Percentiles rank a stretch among this genome's conserved stretches.
These are phyloP conservation scores for Sylvietta virens DNA, from an alignment of 2,113 vertebrate genomes.

Conservation along the genomic window DNA sequence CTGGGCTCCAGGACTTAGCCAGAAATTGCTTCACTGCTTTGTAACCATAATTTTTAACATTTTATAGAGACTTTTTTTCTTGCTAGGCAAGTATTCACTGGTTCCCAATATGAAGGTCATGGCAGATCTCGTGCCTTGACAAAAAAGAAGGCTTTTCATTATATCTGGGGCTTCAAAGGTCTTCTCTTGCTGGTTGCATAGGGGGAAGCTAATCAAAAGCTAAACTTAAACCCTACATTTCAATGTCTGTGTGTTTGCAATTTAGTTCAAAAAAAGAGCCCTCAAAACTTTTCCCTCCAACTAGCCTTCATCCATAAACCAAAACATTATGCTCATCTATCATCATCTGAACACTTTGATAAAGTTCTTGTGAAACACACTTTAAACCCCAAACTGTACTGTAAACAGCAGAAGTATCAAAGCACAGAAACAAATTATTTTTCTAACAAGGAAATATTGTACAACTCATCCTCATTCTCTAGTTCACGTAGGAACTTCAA, in stretches of 20 bases:
- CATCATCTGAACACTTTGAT: background rate
- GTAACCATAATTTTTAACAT: background rate
- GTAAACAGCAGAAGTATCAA: background rate
- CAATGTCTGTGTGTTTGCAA: background rate
- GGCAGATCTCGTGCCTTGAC: background rate
- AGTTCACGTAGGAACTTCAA: background rate
- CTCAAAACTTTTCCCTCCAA: background rate
- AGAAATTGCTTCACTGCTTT: background rate
- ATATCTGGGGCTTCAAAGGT: background rate
- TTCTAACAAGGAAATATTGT: background rate
- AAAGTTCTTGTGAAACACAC: background rate
- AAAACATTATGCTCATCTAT: background rate
- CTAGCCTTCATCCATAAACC: background rate
- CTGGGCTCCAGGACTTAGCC: background rate
- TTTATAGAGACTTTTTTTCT: background rate
- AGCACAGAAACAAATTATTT: background rate
- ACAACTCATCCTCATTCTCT: background rate
- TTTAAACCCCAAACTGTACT: background rate
- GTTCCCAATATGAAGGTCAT: background rate
- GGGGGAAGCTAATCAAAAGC: background rate
- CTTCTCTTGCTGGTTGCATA: background rate
- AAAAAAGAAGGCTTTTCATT: background rate
- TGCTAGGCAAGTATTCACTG: background rate
- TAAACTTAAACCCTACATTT: background rate
- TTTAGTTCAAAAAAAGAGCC: background rate